Percentiles rank a stretch among this genome's conserved stretches.
Evolutionary conservation across 2,797 vertebrate species (phyloP).

Genomic region (Hypotaenidia okinawae): DNA sequence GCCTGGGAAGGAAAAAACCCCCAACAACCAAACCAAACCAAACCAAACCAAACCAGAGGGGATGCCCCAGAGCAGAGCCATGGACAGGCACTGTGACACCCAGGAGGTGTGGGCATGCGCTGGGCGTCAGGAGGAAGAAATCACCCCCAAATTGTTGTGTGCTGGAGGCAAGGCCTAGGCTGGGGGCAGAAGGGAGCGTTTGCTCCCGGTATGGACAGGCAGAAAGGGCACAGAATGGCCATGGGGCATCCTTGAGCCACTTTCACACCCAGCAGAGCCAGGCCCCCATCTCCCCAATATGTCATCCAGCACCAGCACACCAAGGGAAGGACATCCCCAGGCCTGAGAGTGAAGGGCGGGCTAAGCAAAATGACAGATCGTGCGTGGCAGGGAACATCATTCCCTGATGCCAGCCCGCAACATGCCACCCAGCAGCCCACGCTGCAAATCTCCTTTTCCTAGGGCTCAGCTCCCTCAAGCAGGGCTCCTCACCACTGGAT

Average conservation of each 20-base stretch:
- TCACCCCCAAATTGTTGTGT: neutral
- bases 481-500: neutral
- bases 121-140: neutral
- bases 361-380: neutral
- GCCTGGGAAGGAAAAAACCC: neutral
- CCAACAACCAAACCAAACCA: no score
- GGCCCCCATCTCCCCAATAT: neutral
- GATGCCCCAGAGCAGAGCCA: neutral
- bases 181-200: neutral
- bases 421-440: neutral
- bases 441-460: neutral
- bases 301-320: neutral
- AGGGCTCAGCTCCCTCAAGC: rapidly evolving
- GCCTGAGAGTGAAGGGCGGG: neutral
- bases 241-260: neutral
- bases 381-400: rapidly evolving
- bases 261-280: neutral
- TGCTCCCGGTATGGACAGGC: neutral
- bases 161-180: neutral
- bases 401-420: neutral
- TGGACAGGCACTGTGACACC: neutral
- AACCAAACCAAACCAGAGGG: neutral
- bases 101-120: neutral
- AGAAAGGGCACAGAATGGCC: neutral
- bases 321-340: neutral